Conservation (phyloP, 1,140 invertebrate genomes). For the Kradibia gibbosae region DNA sequence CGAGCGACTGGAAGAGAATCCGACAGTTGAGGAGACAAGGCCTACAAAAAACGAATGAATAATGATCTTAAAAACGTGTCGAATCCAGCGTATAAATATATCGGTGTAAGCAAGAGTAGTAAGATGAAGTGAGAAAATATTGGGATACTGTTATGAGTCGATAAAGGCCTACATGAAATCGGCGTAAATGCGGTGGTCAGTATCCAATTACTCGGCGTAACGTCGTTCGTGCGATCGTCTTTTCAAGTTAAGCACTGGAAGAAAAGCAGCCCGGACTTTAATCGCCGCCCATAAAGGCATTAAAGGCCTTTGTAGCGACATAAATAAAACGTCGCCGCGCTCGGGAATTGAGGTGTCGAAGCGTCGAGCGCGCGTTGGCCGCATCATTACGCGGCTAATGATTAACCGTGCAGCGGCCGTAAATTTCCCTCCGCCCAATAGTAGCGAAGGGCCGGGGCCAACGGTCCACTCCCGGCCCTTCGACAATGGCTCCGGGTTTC, state of each 20-base stretch:
- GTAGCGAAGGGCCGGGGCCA: not conserved
- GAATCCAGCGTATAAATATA: not conserved
- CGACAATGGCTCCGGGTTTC: no score
- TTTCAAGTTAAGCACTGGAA: not conserved
- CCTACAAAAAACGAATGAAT: no score
- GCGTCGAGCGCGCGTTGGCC: not conserved
- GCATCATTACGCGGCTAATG: slow-evolving; percentile 7
- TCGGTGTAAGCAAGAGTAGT: not conserved
- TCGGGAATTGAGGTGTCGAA: not conserved
- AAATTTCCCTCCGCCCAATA: not conserved
- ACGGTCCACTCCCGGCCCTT: not conserved
- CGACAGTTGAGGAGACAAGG: no score
- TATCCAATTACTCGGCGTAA: not conserved
- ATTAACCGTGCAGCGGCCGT: not conserved
- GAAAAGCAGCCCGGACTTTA: not conserved
- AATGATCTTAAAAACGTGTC: not conserved
- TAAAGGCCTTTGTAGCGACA: not conserved
- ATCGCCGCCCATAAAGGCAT: not conserved
- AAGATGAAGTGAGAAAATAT: not conserved
- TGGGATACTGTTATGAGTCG: not conserved
- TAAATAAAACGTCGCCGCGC: not conserved
- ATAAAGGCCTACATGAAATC: not conserved
- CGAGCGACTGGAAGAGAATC: no score
- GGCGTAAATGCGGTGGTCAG: not conserved
- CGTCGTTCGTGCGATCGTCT: not conserved